Base-by-base conservation (phyloP, 2,888 invertebrate species). In the Eristalinus aeneus region DNA sequence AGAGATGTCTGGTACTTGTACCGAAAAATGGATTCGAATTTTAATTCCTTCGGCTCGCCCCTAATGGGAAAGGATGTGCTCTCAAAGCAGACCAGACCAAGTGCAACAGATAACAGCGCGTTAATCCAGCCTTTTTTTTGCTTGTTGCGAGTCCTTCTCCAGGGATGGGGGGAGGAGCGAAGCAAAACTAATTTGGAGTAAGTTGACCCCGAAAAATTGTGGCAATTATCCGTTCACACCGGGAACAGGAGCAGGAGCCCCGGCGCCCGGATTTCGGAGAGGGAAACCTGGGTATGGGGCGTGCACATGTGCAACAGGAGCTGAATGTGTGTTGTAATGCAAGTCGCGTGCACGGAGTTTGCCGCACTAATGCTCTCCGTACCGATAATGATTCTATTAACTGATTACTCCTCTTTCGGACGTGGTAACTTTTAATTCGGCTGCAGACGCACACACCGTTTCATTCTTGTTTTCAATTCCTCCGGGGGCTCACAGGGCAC, bases 181-280 rank as follows among this genome's bases (percentile, higher is more conserved):
- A 11, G 53, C 39, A 77, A 77, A 90, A 90, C 90, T 90, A 90
- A 91, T 91, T 91, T 91, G 89, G 89, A 90, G 89, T 89, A 89
- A 90, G 88, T 90, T 90, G 88, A 88, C 88, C 85, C 81, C 81
- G 86, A 87, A 85, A 89, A 85, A 74, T 32, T 65, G 80, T 56
- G 46, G 34, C 78, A 89, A 85, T 85, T 85, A 85, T 76, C 84
- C 84, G 8, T 79, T 80, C 63, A 71, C 63, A 71, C 63, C 58
- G 46, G 74, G 34, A 54, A 39, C 60, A 65, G 36, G 61, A 20
- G 60, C 60, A 39, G 27, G 27, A 27, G 27, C 2, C 27, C 27
- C 5, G 27, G 27, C 27, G 27, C 27, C 27, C 2, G 27, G 27
- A 27, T 27, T 69, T 64, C 39, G 39, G 34, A 53, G 68, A 72